phyloP scores from a whole-genome alignment of 2,888 invertebrate genomes.

The Eueremaeus valkanovi region DNA sequence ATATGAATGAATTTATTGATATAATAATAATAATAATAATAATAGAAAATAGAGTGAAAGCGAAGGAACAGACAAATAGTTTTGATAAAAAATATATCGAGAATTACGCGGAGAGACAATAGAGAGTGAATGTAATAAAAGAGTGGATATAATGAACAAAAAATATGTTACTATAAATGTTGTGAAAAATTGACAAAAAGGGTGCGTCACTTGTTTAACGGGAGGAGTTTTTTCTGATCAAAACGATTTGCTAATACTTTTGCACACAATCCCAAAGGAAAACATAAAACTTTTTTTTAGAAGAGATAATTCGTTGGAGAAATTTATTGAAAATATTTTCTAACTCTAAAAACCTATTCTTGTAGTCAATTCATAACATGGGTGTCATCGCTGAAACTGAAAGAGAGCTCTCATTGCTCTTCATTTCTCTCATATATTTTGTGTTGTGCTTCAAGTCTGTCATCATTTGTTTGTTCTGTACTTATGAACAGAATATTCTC shows the following conservation, averaged over 20 bases:
- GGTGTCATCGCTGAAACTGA: too few species aligned
- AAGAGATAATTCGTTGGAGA: background rate
- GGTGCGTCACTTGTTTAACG: slow-evolving; percentile 29
- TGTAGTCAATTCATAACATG: too few species aligned
- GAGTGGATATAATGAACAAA: background rate
- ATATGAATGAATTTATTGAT: background rate
- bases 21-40: background rate
- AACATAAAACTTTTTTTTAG: background rate
- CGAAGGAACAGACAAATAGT: background rate
- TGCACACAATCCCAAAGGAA: slow-evolving; percentile 7
- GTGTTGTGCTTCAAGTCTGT: too few species aligned
- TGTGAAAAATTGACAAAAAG: slow-evolving; percentile 29
- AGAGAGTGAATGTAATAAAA: background rate
- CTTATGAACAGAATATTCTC: too few species aligned
- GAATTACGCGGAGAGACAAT: background rate
- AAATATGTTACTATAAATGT: slow-evolving; percentile 20
- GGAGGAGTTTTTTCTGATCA: slow-evolving; percentile 26
- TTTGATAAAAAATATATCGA: background rate
- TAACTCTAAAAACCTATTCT: background rate
- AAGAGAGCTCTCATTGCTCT: too few species aligned
- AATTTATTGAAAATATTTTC: background rate
- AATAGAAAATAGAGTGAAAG: background rate
- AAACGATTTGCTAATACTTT: slow-evolving; percentile 20
- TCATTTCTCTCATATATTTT: too few species aligned
- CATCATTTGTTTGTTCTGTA: too few species aligned